These are phyloP conservation scores for Tetanocera ferruginea DNA, from an alignment of 2,888 invertebrate species.

Conservation along the genomic window DNA sequence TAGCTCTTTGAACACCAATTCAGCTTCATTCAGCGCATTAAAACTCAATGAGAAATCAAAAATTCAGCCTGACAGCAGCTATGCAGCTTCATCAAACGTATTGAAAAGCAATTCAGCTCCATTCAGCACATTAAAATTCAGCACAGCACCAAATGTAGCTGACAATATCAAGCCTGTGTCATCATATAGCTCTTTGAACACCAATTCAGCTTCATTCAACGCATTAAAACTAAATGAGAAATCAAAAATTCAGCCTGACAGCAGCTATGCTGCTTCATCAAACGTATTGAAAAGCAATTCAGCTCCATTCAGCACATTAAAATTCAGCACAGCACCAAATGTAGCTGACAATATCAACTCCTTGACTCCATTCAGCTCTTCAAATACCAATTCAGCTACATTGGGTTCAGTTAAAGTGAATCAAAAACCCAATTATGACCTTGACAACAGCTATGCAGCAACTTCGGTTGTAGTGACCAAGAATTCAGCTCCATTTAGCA, in stretches of 20 bases:
- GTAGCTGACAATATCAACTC: background rate
- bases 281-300: background rate
- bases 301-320: background rate
- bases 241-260: too few relatives aligned
- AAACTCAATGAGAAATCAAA: background rate
- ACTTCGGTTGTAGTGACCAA: background rate
- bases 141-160: too few relatives aligned
- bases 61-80: background rate
- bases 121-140: too few relatives aligned
- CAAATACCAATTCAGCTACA: background rate
- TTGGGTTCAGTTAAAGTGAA: background rate
- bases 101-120: too few relatives aligned
- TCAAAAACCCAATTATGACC: background rate
- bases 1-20: background rate
- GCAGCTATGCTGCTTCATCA: too few relatives aligned
- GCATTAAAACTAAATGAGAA: background rate
- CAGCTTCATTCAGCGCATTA: background rate
- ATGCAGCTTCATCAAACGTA: slow-evolving; percentile 14
- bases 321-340: background rate
- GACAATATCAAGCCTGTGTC: too few relatives aligned
- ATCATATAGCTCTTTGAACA: background rate
- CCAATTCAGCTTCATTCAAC: background rate
- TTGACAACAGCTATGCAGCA: slow-evolving; percentile 6
- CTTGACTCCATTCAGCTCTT: background rate
- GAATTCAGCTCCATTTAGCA: too few relatives aligned